Evolutionary conservation across 2,113 vertebrate genomes (phyloP), one percentile per base, ranked within the genome.

Genomic region (Sinocyclocheilus anophthalmus): DNA sequence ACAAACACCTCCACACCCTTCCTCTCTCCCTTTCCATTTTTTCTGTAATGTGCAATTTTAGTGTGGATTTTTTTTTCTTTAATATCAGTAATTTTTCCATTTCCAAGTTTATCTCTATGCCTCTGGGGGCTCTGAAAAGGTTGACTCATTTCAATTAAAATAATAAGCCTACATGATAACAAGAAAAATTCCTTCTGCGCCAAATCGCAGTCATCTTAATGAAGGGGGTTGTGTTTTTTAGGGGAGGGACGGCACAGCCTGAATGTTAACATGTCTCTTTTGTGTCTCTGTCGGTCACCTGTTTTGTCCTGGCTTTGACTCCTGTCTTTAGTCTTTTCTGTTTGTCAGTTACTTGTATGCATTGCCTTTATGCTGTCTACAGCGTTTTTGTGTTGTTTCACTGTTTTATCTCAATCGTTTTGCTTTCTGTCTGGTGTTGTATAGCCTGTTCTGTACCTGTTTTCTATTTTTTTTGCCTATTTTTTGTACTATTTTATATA

Each of bases 141-240:
- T 91, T 90, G 88, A 86, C 83, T 90, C 85, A 87, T 90, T 90
- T 90, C 88, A 90, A 90, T 90, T 90, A 90, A 89, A 90, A 90
- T 89, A 89, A 89, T 86, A 90, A 81, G 83, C 88, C 75, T 80
- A 70, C 67, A 83, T 37, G 83, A 87, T 90, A 90, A 85, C 39
- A 26, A 84, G 77, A 79, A 84, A 73, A 87, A 83, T 65, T 61
- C 55, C 65, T 63, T 87, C 84, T 85, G 63, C 82, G 76, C 81
- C 86, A 69, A 90, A 89, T 89, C 84, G 55, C 69, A 80, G 16
- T 87, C 50, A 89, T 87, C 86, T 89, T 88, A 90, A 90, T 90
- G 87, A 89, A 89, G 57, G 78, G 78, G 76, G 57, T 89, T 85
- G 77, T 63, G 53, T 53, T 39, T 59, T 65, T 76, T 61, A 30